A percentile compares a stretch with the other conserved stretches of the same genome.
Evolutionary conservation across 1,140 invertebrate genomes (phyloP).

Genomic region (Drosophila cardini): DNA sequence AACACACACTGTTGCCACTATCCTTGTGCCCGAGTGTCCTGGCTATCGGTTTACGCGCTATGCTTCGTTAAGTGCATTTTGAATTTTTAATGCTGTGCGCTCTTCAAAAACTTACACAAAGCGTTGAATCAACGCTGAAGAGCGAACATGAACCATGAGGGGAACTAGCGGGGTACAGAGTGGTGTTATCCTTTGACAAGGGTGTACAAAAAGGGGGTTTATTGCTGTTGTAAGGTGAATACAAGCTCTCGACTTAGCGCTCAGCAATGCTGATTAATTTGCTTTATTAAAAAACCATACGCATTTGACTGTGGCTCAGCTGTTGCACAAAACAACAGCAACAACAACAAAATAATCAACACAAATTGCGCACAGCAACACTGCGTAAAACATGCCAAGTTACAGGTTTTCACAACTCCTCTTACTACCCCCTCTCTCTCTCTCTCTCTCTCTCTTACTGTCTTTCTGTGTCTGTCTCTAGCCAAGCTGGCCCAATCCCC

Average conservation of each 20-base stretch:
- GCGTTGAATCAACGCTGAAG: conserved; percentile 32
- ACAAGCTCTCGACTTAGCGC: conserved; percentile 11
- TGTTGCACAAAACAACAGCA: conserved; percentile 36
- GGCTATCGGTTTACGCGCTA: conserved; percentile 81
- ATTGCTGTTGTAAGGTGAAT: conserved; percentile 28
- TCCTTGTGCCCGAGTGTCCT: conserved; percentile 25
- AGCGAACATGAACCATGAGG: background rate
- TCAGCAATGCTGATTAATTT: conserved; percentile 66
- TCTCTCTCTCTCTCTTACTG: background rate
- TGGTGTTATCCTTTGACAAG: too few relatives aligned
- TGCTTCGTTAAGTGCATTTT: conserved; percentile 83
- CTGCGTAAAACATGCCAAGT: conserved; percentile 60
- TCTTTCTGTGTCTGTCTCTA: background rate
- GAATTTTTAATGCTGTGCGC: conserved; percentile 77
- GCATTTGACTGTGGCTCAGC: conserved; percentile 37
- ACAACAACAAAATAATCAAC: conserved; percentile 65
- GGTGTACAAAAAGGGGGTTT: background rate
- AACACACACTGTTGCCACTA: conserved; percentile 45
- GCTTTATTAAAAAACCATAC: conserved; percentile 81
- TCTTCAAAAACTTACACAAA: conserved; percentile 55
- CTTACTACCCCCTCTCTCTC: background rate
- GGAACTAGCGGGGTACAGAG: too few relatives aligned
- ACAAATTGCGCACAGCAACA: conserved; percentile 65
- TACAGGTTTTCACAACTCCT: background rate
- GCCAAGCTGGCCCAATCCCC: conserved; percentile 2